Conservation (phyloP, 2,797 vertebrate species). For the Sebastes diploproa region DNA sequence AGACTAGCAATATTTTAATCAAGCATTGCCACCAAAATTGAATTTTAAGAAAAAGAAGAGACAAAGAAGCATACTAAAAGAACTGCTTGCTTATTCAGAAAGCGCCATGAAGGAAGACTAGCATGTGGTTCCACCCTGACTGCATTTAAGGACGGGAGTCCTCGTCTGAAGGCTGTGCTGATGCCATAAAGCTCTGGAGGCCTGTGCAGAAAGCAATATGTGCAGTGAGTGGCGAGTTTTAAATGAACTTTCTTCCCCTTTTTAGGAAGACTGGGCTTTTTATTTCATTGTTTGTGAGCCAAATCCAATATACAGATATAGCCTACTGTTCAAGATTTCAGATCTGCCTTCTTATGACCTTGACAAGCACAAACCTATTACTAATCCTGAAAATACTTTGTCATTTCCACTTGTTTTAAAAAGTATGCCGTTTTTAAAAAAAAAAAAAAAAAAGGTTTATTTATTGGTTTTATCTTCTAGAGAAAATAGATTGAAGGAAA, state of each 20-base stretch:
- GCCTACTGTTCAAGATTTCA: conserved; percentile 85
- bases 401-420: conserved; percentile 82
- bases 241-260: conserved; percentile 79
- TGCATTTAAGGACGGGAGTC: conserved; percentile 52
- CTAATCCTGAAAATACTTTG: conserved; percentile 80
- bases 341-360: conserved; percentile 88
- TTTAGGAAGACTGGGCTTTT: conserved; percentile 81
- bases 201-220: conserved; percentile 86
- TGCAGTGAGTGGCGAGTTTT: conserved; percentile 80
- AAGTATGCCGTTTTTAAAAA: conserved; percentile 71
- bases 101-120: conserved; percentile 61
- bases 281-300: conserved; percentile 85
- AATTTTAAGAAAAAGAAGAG: conserved; percentile 67
- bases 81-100: conserved; percentile 75
- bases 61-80: conserved; percentile 69
- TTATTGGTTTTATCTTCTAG: conserved; percentile 83
- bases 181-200: conserved; percentile 71
- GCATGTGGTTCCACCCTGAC: conserved; percentile 71
- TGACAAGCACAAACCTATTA: conserved; percentile 90
- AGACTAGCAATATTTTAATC: conserved; percentile 89
- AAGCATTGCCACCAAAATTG: conserved; percentile 83
- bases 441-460: conserved; percentile 69
- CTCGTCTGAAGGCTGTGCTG: conserved; percentile 61
- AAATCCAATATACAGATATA: conserved; percentile 84
- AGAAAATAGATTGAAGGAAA: conserved; percentile 80